Percentiles rank a stretch among this genome's conserved stretches.
Conservation (phyloP, 2,113 vertebrate species). For the Ondatra zibethicus region DNA sequence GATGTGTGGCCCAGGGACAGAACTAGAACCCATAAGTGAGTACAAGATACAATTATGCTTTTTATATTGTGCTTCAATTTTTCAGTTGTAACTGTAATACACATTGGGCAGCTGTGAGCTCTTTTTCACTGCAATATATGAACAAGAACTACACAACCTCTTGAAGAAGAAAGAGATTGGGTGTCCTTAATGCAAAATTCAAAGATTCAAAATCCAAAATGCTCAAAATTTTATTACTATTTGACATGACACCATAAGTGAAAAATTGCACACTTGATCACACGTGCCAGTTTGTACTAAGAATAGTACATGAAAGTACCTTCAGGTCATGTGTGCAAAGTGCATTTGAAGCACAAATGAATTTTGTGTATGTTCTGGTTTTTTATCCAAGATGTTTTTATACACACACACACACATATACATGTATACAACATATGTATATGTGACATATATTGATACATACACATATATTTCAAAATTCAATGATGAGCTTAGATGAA, state of each 20-base stretch:
- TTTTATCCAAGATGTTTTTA: neutral
- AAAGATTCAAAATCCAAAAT: neutral
- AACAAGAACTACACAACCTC: neutral
- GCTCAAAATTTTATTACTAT: neutral
- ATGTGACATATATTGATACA: neutral
- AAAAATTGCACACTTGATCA: neutral
- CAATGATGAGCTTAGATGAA: constrained; percentile 8
- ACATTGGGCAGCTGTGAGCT: neutral
- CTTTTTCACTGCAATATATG: neutral
- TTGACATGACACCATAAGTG: neutral
- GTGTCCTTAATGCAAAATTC: neutral
- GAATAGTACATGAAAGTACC: neutral
- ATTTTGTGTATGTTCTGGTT: neutral
- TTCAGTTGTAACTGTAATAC: neutral
- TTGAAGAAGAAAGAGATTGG: neutral
- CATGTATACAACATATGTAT: neutral
- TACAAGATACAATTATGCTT: neutral
- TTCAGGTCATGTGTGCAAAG: neutral
- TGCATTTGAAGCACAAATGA: neutral
- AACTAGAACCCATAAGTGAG: neutral
- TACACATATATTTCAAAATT: neutral
- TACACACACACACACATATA: neutral
- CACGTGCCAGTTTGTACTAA: neutral
- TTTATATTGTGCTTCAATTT: constrained; percentile 5
- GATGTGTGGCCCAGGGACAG: neutral